Evolutionary conservation across 2,888 invertebrate species (phyloP), one percentile per base, ranked within the genome.

Genomic region (Caenorhabditis sp.): DNA sequence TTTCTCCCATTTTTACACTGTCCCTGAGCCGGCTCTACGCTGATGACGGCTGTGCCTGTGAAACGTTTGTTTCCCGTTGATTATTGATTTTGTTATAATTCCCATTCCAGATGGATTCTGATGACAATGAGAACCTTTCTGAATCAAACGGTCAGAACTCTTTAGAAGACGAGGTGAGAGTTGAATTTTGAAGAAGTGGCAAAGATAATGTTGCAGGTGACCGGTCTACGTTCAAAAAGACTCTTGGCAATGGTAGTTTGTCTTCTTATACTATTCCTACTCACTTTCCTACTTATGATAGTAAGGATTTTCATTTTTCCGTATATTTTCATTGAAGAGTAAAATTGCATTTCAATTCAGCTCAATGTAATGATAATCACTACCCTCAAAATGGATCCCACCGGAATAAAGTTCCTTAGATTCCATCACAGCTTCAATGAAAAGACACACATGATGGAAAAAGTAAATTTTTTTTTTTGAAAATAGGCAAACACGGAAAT

Each of bases 311-410:
- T n/a, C n/a, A n/a, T n/a, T n/a, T n/a, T n/a, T n/a, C n/a, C n/a
- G n/a, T n/a, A n/a, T n/a, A n/a, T n/a, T n/a, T n/a, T n/a, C n/a
- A n/a, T n/a, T n/a, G n/a, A n/a, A n/a, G n/a, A n/a, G n/a, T n/a
- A n/a, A n/a, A n/a, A n/a, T n/a, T n/a, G n/a, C n/a, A n/a, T n/a
- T n/a, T n/a, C n/a, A n/a, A n/a, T 70, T 68, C 67, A 90, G 90
- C 53, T 88, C 8, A 90, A 90, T 50, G 70, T 90, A 18, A 70
- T 87, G 65, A 78, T 90, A 8, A 87, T 90, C 11, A 60, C 78
- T 9, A 86, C 86, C 1, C 83, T 90, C 1, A 85, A 88, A 82
- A 90, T 90, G 88, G 74, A 82, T 8, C 82, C 82, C 24, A 86
- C 83, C 15, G 90, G 90, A 35, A 88, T 90, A 83, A 72, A 82